Evolutionary conservation across 2,797 vertebrate species (phyloP).

Genomic region (Balearica regulorum): DNA sequence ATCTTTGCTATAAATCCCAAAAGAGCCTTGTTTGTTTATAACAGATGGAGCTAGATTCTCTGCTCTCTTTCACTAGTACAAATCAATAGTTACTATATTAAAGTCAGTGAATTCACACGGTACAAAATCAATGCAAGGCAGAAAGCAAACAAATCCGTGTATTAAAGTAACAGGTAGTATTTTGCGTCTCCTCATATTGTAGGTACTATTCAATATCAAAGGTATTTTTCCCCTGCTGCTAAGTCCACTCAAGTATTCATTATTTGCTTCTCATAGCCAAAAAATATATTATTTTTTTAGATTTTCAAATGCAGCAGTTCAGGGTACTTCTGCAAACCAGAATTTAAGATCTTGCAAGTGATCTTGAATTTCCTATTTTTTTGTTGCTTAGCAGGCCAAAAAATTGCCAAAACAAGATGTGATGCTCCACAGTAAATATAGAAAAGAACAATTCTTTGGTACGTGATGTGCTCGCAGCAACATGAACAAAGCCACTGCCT

Average conservation of each 20-base stretch:
- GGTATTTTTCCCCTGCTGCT: neutral
- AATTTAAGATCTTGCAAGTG: neutral
- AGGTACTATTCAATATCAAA: neutral
- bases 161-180: neutral
- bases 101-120: neutral
- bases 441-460: neutral
- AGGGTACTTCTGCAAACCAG: neutral
- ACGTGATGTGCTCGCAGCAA: neutral
- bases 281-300: neutral
- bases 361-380: neutral
- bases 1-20: neutral
- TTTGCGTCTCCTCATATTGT: neutral
- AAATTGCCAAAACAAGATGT: neutral
- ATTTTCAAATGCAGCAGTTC: neutral
- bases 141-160: neutral
- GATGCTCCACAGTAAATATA: neutral
- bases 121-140: slow-evolving; percentile 14
- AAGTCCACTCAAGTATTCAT: neutral
- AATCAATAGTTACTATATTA: neutral
- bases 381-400: neutral
- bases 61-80: neutral
- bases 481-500: neutral
- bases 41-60: neutral
- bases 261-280: neutral
- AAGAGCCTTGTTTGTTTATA: neutral